These are phyloP conservation scores for Vulpes vulpes DNA, from an alignment of 2,113 vertebrate species.

Conservation along the genomic window DNA sequence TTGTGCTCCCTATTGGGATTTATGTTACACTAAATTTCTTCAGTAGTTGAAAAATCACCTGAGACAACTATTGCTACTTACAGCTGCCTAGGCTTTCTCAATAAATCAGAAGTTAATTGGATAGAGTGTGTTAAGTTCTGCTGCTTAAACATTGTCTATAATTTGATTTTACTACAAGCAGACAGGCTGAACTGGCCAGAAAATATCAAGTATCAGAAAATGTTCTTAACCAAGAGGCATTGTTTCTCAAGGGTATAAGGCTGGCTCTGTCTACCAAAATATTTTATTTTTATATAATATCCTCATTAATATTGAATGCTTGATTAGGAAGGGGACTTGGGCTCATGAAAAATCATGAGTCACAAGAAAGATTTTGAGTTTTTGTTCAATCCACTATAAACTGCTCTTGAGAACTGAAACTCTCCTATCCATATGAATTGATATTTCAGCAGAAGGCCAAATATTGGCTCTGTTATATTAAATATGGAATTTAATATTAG, in stretches of 20 bases:
- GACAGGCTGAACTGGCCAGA: slow-evolving; percentile 4
- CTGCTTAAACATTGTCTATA: slow-evolving; percentile 42
- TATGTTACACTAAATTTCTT: slow-evolving; percentile 47
- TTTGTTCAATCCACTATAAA: slow-evolving; percentile 31
- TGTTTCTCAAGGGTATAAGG: slow-evolving; percentile 7
- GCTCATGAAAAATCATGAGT: slow-evolving; percentile 32
- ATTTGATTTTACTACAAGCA: slow-evolving; percentile 68
- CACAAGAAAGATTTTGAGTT: slow-evolving; percentile 8
- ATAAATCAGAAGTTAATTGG: slow-evolving; percentile 65
- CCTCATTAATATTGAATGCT: slow-evolving; percentile 43
- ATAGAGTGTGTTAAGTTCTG: neutral
- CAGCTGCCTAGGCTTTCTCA: slow-evolving; percentile 31
- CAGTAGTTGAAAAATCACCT: neutral
- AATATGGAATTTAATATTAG: neutral
- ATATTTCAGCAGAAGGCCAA: slow-evolving; percentile 54
- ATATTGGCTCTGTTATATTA: slow-evolving; percentile 34
- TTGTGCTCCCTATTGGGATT: slow-evolving; percentile 36
- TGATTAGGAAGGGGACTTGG: slow-evolving; percentile 17
- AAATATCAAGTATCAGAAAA: slow-evolving; percentile 55
- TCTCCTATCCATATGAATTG: neutral
- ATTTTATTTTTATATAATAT: slow-evolving; percentile 30
- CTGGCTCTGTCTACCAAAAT: slow-evolving; percentile 13
- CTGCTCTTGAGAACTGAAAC: slow-evolving; percentile 26
- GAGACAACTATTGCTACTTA: neutral
- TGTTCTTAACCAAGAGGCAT: slow-evolving; percentile 15